Evolutionary conservation across 2,888 invertebrate genomes (phyloP).

Genomic region (Archaeoteleia sp.): DNA sequence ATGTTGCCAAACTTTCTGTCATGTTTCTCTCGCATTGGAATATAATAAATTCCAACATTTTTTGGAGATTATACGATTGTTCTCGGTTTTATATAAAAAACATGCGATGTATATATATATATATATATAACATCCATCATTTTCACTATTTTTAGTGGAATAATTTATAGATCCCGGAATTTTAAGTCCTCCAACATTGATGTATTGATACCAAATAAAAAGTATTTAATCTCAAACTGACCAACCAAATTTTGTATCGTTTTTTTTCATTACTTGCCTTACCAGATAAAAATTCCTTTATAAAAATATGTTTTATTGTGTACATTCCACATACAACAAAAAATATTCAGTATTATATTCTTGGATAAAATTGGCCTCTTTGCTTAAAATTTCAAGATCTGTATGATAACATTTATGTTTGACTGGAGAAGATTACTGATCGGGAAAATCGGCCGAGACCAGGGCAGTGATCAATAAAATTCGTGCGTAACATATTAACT

Average conservation of each 20-base stretch:
- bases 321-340: constrained; percentile 2
- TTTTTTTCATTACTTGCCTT: too few species aligned
- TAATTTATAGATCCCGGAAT: constrained; percentile 33
- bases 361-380: neutral
- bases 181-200: constrained; percentile 30
- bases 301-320: constrained; percentile 16
- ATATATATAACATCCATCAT: constrained; percentile 22
- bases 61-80: constrained; percentile 40
- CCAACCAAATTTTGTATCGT: too few species aligned
- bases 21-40: constrained; percentile 23
- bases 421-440: constrained; percentile 16
- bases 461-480: constrained; percentile 34
- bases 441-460: constrained; percentile 14
- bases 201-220: too few species aligned
- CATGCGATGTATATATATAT: constrained; percentile 34
- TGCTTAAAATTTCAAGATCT: constrained; percentile 14
- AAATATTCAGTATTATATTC: neutral
- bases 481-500: neutral
- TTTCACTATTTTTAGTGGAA: constrained; percentile 28
- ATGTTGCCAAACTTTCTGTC: neutral
- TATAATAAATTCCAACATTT: constrained; percentile 31
- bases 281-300: too few species aligned
- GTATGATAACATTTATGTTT: constrained; percentile 7
- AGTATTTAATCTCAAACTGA: too few species aligned
- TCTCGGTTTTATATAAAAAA: constrained; percentile 36